Base-by-base conservation (phyloP, 2,113 vertebrate species). In the Pagrus major region DNA sequence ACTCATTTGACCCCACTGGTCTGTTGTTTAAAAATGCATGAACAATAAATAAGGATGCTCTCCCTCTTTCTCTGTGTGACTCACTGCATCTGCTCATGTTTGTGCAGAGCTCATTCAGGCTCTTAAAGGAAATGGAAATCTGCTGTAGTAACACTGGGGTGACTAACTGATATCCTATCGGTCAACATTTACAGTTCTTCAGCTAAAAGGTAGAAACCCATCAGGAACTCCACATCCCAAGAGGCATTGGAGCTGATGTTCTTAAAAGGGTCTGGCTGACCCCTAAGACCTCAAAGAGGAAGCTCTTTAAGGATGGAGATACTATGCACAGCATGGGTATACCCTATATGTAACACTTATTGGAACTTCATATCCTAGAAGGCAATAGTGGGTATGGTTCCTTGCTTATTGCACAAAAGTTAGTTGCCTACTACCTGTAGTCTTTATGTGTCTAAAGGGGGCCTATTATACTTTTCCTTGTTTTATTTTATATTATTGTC, bases 181-280 rank as follows among this genome's bases (percentile, higher is more conserved):
- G 94, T 95, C 95, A 96, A 95, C 92, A 94, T 91, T 88, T 93
- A 81, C 15, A 86, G 83, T 91, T 94, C 88, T 90, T 90, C 63
- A 54, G 68, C 70, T 75, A 61, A 35, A 78, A 86, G 93, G 91
- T 93, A 91, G 87, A 93, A 93, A 92, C 89, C 93, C 92, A 96
- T 95, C 93, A 94, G 92, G 90, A 93, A 93, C 94, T 92, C 86
- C 69, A 80, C 61, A 71, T 88, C 85, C 87, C 90, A 86, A 69
- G 67, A 83, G 88, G 63, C 81, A 65, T 9, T 65, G 61, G 59
- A 73, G 65, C 74, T 71, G 72, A 68, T 81, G 77, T 84, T 75
- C 86, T 85, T 83, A 74, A 70, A 86, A 76, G 61, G 54, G 44
- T 82, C 71, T 67, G 4, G 33, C 27, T 90, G 80, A 87, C 78